phyloP scores from a whole-genome alignment of 92 coral and sea anemone genomes.

The Porites divaricata region DNA sequence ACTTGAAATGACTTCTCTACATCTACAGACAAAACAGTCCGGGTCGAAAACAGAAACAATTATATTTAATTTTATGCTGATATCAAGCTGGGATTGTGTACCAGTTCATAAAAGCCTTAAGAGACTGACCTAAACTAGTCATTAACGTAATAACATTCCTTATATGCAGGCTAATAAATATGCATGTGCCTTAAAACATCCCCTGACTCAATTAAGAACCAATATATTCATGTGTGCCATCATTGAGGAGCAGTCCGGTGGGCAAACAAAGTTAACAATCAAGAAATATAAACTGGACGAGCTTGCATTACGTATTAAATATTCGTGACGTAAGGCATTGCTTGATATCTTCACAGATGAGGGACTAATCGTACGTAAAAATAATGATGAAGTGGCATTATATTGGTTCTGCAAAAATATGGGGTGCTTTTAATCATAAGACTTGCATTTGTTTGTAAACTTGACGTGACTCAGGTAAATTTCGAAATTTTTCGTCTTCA shows the following conservation, averaged over 20 bases:
- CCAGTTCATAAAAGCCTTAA: no score
- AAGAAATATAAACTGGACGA: background rate
- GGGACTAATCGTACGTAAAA: background rate
- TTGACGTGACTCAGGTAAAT: background rate
- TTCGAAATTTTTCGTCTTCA: background rate
- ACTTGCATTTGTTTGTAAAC: background rate
- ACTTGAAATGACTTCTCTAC: background rate
- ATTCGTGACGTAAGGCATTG: slow-evolving; percentile 25
- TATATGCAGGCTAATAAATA: background rate
- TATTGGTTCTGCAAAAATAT: background rate
- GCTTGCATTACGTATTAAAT: slow-evolving; percentile 23
- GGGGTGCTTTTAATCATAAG: background rate
- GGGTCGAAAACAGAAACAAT: background rate
- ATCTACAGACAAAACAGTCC: background rate
- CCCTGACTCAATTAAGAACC: background rate
- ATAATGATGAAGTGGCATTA: background rate
- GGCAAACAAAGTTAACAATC: background rate
- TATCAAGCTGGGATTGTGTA: background rate
- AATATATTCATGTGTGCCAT: background rate
- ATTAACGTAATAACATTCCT: background rate
- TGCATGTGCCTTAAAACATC: background rate
- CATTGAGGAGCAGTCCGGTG: background rate
- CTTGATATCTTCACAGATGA: background rate
- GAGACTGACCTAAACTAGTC: no score
- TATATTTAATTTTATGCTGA: no score